Percentiles rank a stretch among this genome's conserved stretches.
These are phyloP conservation scores for Griposia aprilina DNA, from an alignment of 2,888 invertebrate species.

Conservation along the genomic window DNA sequence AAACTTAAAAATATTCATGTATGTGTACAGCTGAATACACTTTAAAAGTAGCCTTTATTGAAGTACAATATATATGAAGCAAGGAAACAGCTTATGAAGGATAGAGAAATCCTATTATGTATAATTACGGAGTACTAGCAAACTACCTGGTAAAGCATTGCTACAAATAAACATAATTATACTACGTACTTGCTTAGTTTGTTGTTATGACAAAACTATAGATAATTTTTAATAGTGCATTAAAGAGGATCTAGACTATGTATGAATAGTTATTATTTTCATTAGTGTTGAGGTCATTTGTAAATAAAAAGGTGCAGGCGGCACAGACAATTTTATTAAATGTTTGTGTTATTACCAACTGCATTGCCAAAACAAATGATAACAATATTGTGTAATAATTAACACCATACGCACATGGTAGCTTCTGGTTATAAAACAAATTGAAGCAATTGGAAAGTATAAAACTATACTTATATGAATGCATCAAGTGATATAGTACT, in stretches of 20 bases:
- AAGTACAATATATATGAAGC: constrained; percentile 6
- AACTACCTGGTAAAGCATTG: constrained; percentile 4
- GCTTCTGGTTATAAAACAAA: not conserved
- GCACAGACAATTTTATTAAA: not conserved
- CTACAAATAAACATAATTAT: constrained; percentile 8
- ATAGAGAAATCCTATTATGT: constrained; percentile 50
- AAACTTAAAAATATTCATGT: constrained; percentile 1
- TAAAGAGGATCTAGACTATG: not conserved
- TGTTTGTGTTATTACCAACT: not conserved
- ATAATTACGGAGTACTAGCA: constrained; percentile 9
- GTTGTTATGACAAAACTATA: not conserved
- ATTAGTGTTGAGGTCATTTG: not conserved
- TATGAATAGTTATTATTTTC: not conserved
- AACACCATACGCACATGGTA: not conserved
- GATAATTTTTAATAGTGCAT: not conserved
- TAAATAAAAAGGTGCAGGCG: not conserved
- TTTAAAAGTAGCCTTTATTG: not conserved
- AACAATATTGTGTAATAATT: not conserved
- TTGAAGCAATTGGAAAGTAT: not conserved
- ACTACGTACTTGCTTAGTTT: not conserved
- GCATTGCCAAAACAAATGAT: constrained; percentile 4
- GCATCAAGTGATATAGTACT: constrained; percentile 18
- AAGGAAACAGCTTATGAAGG: constrained; percentile 41
- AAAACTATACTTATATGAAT: not conserved
- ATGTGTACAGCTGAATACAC: constrained; percentile 32